Percentiles rank a stretch among this genome's conserved stretches.
phyloP scores from a whole-genome alignment of 2,797 vertebrate genomes.

The Telmatherina bonti region DNA sequence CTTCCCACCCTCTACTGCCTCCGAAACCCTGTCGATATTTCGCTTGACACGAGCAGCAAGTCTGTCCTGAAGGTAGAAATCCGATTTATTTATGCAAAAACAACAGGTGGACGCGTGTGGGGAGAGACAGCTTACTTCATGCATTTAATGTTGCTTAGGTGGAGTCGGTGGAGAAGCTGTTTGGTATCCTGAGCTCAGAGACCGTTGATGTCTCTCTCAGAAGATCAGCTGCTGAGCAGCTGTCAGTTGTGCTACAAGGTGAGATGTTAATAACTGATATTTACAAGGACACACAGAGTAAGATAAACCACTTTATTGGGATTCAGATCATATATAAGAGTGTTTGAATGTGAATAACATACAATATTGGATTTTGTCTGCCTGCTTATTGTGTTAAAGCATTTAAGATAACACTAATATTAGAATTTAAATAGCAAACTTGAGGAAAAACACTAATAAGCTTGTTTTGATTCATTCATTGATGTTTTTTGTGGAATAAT shows the following conservation, averaged over 20 bases:
- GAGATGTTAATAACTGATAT: constrained; percentile 40
- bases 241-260: constrained; percentile 94
- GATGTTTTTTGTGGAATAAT: not conserved
- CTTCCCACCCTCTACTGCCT: constrained; percentile 86
- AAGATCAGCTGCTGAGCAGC: constrained; percentile 93
- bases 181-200: constrained; percentile 88
- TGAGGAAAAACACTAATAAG: not conserved
- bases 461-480: not conserved
- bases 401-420: too few species aligned
- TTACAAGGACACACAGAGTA: not conserved
- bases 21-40: constrained; percentile 84
- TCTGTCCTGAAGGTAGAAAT: constrained; percentile 90
- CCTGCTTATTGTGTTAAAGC: too few species aligned
- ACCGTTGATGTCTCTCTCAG: constrained; percentile 88
- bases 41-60: constrained; percentile 85
- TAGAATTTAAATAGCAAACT: too few species aligned
- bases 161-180: constrained; percentile 92
- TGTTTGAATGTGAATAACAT: too few species aligned
- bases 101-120: not conserved
- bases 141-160: constrained; percentile 74
- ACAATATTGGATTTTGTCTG: too few species aligned
- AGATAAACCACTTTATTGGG: not conserved
- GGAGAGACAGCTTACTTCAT: not conserved
- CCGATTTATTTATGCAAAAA: not conserved
- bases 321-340: too few species aligned